A percentile compares a stretch with the other conserved stretches of the same genome.
Conservation (phyloP, 2,888 invertebrate species). For the Amiota communis region DNA sequence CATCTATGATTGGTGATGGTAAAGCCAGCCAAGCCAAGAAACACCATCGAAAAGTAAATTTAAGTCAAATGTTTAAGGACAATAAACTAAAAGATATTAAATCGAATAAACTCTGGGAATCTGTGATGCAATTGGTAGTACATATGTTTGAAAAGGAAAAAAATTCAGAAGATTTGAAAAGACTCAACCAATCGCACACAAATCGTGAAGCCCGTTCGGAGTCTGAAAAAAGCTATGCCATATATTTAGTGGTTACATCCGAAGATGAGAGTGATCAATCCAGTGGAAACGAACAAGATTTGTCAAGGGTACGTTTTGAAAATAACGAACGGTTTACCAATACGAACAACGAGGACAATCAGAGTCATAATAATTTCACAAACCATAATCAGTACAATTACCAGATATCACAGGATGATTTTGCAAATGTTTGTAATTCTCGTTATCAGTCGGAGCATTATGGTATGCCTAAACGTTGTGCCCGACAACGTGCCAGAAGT, state of each 20-base stretch:
- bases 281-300: background rate
- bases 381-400: background rate
- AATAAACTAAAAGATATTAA: conserved; percentile 29
- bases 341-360: background rate
- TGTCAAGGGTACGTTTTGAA: background rate
- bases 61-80: conserved; percentile 40
- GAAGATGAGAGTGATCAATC: conserved; percentile 45
- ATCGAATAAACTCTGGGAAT: conserved; percentile 35
- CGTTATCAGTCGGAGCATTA: background rate
- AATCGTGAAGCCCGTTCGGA: conserved; percentile 26
- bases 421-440: background rate
- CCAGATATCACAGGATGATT: background rate
- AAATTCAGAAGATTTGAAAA: background rate
- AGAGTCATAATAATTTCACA: background rate
- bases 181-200: background rate
- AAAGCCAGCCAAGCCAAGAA: background rate
- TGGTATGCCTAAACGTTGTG: background rate
- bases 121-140: conserved; percentile 45
- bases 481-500: background rate
- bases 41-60: conserved; percentile 38
- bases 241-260: conserved; percentile 48
- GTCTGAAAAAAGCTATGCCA: conserved; percentile 39
- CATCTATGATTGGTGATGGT: background rate
- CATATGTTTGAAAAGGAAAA: conserved; percentile 39
- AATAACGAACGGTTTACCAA: background rate